Conservation (phyloP, 2,113 vertebrate genomes). For the Gallinago undulata region DNA sequence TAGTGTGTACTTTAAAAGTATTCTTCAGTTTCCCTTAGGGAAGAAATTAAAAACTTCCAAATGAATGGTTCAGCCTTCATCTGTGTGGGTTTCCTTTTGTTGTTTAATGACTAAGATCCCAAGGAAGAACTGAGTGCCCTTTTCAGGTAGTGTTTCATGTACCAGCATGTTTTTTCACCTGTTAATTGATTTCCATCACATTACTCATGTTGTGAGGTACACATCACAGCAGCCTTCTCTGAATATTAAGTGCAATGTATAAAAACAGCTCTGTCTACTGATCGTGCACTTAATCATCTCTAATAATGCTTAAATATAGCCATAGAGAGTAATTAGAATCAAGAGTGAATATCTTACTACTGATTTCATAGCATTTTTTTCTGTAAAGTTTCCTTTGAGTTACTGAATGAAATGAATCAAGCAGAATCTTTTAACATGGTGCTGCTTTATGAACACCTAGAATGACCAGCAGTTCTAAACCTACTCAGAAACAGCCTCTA, state of each 20-base stretch:
- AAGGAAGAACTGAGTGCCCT: conserved; percentile 13
- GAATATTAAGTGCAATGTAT: neutral
- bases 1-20: neutral
- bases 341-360: neutral
- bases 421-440: neutral
- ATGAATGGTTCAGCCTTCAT: neutral
- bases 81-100: conserved; percentile 54
- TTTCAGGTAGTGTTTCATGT: conserved; percentile 9
- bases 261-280: conserved; percentile 29
- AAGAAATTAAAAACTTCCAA: conserved; percentile 40
- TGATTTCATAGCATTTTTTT: neutral
- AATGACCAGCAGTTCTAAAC: neutral
- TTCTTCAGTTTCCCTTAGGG: neutral
- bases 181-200: conserved; percentile 26
- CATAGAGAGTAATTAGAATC: neutral
- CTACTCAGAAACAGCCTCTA: neutral
- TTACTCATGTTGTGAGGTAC: neutral
- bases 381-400: neutral
- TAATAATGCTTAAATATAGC: conserved; percentile 31
- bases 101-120: conserved; percentile 37
- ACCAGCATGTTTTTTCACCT: neutral
- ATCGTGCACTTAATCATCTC: neutral
- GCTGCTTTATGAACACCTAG: neutral
- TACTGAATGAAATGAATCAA: neutral
- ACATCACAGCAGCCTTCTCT: neutral